Evolutionary conservation across 2,113 vertebrate species (phyloP).

Genomic region (Nematolebias whitei): DNA sequence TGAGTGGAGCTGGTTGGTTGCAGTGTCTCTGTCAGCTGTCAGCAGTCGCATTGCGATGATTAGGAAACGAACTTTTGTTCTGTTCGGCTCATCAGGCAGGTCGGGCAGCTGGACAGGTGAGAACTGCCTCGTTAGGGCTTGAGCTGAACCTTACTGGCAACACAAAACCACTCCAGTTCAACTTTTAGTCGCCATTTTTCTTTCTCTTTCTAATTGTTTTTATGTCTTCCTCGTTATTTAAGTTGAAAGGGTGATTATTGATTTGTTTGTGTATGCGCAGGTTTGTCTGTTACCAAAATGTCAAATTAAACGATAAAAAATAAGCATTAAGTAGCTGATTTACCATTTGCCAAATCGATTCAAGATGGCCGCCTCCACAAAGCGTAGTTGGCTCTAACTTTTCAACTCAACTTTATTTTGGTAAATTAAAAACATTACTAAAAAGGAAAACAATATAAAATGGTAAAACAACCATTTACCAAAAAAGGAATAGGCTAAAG

Average conservation of each 20-base stretch:
- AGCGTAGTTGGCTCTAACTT: too few species aligned
- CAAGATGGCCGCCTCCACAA: too few species aligned
- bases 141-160: constrained; percentile 16
- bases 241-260: neutral
- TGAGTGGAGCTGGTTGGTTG: constrained; percentile 51
- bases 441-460: too few species aligned
- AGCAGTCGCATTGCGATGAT: constrained; percentile 58
- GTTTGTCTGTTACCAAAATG: too few species aligned
- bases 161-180: constrained; percentile 4
- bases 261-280: too few species aligned
- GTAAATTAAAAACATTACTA: too few species aligned
- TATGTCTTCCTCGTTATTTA: constrained; percentile 7
- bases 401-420: too few species aligned
- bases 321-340: too few species aligned
- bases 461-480: too few species aligned
- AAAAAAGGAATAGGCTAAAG: too few species aligned
- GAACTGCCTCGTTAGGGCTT: constrained; percentile 9
- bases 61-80: constrained; percentile 63
- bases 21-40: constrained; percentile 70
- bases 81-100: constrained; percentile 27
- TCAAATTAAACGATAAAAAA: too few species aligned
- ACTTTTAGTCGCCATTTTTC: constrained; percentile 1
- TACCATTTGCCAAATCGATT: too few species aligned
- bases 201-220: constrained; percentile 7
- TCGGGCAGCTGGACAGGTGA: neutral